These are phyloP conservation scores for Blera fallax DNA, from an alignment of 2,888 invertebrate species.

Conservation along the genomic window DNA sequence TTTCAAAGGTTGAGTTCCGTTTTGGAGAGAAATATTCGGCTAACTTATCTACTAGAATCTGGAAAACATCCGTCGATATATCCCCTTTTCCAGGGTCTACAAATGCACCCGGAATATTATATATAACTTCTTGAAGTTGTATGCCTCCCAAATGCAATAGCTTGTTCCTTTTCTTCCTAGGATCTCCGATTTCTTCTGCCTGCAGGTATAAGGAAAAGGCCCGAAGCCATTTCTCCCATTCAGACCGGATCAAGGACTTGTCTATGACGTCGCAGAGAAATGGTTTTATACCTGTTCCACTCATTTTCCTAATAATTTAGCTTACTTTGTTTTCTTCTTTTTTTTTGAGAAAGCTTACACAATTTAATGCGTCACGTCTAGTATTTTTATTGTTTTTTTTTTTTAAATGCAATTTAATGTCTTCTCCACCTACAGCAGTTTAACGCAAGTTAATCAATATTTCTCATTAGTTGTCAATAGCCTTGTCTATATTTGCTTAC, in stretches of 20 bases:
- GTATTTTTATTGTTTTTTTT: not conserved
- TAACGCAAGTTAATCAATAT: not conserved
- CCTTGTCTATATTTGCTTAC: no score
- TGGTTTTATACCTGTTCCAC: constrained; percentile 1
- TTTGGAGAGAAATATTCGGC: constrained; percentile 70
- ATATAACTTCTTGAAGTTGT: constrained; percentile 52
- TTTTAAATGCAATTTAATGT: constrained; percentile 12
- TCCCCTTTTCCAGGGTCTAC: not conserved
- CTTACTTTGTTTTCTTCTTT: not conserved
- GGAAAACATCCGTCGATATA: constrained; percentile 48
- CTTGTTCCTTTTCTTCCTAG: constrained; percentile 40
- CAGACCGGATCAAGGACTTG: constrained; percentile 16
- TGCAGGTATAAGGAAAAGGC: constrained; percentile 37
- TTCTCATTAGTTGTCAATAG: not conserved
- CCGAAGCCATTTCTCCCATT: constrained; percentile 60
- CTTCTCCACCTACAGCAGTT: not conserved
- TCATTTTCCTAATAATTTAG: no score
- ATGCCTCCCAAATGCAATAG: constrained; percentile 57
- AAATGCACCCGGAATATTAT: constrained; percentile 14
- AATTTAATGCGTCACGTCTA: constrained; percentile 11
- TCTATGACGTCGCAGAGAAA: no score
- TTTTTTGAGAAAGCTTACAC: no score
- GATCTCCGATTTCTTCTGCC: no score
- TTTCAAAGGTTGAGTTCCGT: constrained; percentile 74
- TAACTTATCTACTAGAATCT: constrained; percentile 65